Evolutionary conservation across 2,888 invertebrate genomes (phyloP).

Genomic region (Leptarthrus brevirostris): DNA sequence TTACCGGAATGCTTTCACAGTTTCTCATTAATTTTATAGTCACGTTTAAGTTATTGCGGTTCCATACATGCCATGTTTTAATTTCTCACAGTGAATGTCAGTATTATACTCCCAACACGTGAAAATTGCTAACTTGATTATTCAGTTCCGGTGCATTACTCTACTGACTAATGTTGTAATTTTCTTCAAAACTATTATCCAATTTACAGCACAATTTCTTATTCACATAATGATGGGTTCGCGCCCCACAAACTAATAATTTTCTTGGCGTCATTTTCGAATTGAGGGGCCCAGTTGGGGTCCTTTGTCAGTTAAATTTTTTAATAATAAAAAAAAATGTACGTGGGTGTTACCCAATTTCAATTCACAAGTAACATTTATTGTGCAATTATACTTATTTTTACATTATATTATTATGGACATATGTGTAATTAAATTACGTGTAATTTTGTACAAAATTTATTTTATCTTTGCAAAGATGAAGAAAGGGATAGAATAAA

Average conservation of each 20-base stretch:
- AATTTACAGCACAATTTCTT: conserved; percentile 27
- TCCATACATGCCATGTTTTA: background rate
- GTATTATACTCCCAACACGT: background rate
- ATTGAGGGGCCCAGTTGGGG: no score
- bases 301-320: no score
- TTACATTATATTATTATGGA: no score
- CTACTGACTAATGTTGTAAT: conserved; percentile 1
- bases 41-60: background rate
- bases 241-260: conserved; percentile 32
- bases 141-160: conserved; percentile 30
- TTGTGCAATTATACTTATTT: no score
- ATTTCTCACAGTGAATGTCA: background rate
- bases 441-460: no score
- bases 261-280: background rate
- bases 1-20: no score
- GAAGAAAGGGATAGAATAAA: no score
- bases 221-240: conserved; percentile 25
- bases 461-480: no score
- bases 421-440: no score
- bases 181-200: conserved; percentile 31
- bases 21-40: background rate
- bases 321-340: no score
- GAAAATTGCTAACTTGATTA: conserved; percentile 41
- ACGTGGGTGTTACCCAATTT: no score
- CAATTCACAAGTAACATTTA: no score